A percentile compares a stretch with the other conserved stretches of the same genome.
These are phyloP conservation scores for Aphodius granarius DNA, from an alignment of 2,888 invertebrate genomes.

Conservation along the genomic window DNA sequence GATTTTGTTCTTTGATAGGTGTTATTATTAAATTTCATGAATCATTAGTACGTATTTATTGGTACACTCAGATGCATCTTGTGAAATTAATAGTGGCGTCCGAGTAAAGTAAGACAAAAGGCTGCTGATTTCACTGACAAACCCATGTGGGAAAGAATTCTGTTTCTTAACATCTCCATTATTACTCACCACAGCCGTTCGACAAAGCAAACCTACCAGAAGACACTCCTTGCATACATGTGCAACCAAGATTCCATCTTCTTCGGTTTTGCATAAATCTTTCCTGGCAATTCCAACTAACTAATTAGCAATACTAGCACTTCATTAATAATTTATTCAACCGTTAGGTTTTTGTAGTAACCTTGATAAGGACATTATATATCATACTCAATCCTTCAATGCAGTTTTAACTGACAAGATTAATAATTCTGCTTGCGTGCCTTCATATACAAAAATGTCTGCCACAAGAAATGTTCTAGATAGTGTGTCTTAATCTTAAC, in stretches of 20 bases:
- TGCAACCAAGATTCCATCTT: not conserved
- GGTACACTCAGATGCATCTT: not conserved
- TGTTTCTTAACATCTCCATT: conserved; percentile 6
- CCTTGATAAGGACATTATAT: too few relatives aligned
- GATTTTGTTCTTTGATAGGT: not conserved
- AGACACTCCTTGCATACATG: not conserved
- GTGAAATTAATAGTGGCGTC: not conserved
- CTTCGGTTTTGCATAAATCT: not conserved
- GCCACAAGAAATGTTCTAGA: too few relatives aligned
- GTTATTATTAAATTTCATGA: not conserved
- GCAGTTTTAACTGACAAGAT: too few relatives aligned
- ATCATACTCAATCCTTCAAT: too few relatives aligned
- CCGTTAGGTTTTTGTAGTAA: not conserved
- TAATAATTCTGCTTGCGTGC: too few relatives aligned
- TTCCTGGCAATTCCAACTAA: not conserved
- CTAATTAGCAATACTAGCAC: not conserved
- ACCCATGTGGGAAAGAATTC: conserved; percentile 10
- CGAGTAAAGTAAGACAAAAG: not conserved
- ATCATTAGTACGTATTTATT: not conserved
- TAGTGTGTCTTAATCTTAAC: too few relatives aligned
- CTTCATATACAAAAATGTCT: too few relatives aligned
- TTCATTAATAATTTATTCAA: not conserved
- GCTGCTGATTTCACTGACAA: conserved; percentile 1
- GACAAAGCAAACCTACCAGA: not conserved
- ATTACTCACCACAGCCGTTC: not conserved